phyloP scores from a whole-genome alignment of 1,140 invertebrate genomes.

The Drosophila insularis region DNA sequence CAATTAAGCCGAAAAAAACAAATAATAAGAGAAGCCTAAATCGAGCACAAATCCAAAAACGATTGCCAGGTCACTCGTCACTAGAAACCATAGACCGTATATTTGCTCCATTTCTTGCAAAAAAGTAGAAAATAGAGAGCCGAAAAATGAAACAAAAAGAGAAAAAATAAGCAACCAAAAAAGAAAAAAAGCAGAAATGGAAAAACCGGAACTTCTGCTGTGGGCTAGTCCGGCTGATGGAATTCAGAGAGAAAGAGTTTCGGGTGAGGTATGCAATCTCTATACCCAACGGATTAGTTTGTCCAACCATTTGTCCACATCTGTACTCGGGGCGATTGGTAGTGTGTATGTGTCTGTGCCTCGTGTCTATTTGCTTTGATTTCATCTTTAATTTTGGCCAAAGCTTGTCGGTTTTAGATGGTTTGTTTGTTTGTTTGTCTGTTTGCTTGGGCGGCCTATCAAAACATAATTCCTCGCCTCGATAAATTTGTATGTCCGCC shows the following conservation, averaged over 20 bases:
- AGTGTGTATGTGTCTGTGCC: slow-evolving; percentile 33
- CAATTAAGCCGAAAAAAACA: slow-evolving; percentile 21
- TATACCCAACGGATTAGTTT: slow-evolving; percentile 48
- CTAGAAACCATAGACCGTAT: not conserved
- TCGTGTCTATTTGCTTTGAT: slow-evolving; percentile 61
- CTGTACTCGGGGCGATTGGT: not conserved
- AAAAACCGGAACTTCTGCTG: slow-evolving; percentile 35
- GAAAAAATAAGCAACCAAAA: not conserved
- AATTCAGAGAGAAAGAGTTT: slow-evolving; percentile 17
- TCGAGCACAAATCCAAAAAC: slow-evolving; percentile 50
- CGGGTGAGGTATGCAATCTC: slow-evolving; percentile 27
- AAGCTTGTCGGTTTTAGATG: slow-evolving; percentile 18
- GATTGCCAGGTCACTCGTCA: slow-evolving; percentile 51
- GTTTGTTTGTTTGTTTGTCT: slow-evolving; percentile 4
- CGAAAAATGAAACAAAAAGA: not conserved
- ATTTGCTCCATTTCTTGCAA: not conserved
- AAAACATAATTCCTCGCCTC: slow-evolving; percentile 61
- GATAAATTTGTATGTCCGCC: slow-evolving; percentile 52
- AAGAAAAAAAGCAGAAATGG: not conserved
- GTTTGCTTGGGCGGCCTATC: slow-evolving; percentile 51
- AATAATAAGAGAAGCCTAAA: slow-evolving; percentile 39
- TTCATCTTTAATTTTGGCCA: slow-evolving; percentile 69
- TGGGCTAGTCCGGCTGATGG: slow-evolving; percentile 38
- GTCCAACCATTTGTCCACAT: slow-evolving; percentile 31
- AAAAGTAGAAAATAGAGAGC: not conserved